A percentile compares a stretch with the other conserved stretches of the same genome.
Evolutionary conservation across 2,113 vertebrate species (phyloP).

Genomic region (Dryoscopus gambensis): DNA sequence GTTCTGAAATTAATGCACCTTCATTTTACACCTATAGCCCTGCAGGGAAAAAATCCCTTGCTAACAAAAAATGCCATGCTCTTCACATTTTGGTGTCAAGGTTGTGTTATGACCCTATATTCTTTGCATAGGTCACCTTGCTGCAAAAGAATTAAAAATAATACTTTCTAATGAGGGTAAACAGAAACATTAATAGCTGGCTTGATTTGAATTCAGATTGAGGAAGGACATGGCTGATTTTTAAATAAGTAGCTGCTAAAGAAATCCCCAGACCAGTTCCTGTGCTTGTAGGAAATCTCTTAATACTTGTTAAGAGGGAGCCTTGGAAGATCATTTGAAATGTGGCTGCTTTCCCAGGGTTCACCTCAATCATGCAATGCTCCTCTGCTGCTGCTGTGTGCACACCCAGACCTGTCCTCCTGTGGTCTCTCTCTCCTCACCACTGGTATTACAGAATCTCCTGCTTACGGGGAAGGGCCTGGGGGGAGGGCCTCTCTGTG

Average conservation of each 20-base stretch:
- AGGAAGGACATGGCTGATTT: not conserved
- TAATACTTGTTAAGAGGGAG: not conserved
- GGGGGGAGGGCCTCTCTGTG: not conserved
- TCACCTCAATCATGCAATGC: not conserved
- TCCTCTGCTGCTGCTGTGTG: not conserved
- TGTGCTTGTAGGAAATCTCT: not conserved
- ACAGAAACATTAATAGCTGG: not conserved
- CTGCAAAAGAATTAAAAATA: not conserved
- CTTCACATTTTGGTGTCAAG: not conserved
- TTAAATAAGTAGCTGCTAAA: not conserved
- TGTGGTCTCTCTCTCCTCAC: not conserved
- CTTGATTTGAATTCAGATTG: conserved; percentile 12
- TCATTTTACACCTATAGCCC: not conserved
- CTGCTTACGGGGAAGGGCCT: not conserved
- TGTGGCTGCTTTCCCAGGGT: not conserved
- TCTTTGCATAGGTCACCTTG: not conserved
- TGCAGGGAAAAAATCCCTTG: not conserved
- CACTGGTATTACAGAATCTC: not conserved
- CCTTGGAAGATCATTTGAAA: not conserved
- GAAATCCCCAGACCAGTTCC: not conserved
- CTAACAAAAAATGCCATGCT: not conserved
- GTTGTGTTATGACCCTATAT: not conserved
- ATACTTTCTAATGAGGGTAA: not conserved
- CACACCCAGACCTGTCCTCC: not conserved
- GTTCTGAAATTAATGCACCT: not conserved